Conservation (phyloP, 2,797 vertebrate species). For the Falco berigora region DNA sequence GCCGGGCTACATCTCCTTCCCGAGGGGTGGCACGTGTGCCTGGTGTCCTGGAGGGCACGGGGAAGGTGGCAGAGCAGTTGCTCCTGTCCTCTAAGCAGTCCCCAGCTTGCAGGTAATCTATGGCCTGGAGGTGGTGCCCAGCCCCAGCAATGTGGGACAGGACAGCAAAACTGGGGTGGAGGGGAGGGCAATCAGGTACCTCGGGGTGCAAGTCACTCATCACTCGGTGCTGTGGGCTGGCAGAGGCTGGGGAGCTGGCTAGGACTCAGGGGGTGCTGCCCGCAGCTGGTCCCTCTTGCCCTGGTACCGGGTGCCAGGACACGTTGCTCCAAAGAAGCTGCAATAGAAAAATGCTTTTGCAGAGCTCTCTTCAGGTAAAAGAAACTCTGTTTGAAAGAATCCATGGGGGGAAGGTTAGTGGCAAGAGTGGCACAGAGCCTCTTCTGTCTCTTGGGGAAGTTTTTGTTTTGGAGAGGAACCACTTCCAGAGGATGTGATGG, state of each 20-base stretch:
- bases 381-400: background rate
- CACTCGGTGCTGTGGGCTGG: accelerated
- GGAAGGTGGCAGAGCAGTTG: background rate
- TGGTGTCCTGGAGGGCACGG: background rate
- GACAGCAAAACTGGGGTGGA: background rate
- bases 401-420: background rate
- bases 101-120: background rate
- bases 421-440: background rate
- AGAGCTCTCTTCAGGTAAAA: background rate
- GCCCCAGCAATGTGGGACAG: background rate
- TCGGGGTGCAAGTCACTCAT: accelerated
- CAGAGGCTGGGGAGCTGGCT: background rate
- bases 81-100: background rate
- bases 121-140: background rate
- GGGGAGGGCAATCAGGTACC: background rate
- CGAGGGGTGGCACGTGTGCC: background rate
- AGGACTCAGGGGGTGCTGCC: background rate
- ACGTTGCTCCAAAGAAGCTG: background rate
- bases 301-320: accelerated
- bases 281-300: background rate
- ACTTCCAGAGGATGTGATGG: background rate
- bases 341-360: background rate
- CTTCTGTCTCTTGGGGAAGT: background rate
- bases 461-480: background rate
- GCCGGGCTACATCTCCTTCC: background rate